Base-by-base conservation (phyloP, 2,797 vertebrate genomes). In the Simalia tracyae region DNA sequence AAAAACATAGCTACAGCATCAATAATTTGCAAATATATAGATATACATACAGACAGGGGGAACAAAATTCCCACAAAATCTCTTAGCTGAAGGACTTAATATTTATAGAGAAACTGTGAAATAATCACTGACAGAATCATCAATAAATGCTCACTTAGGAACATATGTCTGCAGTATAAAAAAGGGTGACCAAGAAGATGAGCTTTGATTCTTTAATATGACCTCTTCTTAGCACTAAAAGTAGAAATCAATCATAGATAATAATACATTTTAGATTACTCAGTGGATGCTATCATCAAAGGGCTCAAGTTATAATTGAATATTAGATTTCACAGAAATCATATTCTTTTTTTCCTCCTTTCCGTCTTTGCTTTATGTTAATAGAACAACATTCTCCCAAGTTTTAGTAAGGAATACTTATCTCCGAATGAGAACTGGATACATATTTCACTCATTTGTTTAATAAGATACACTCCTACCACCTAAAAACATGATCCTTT, bases 71-170 rank as follows among this genome's bases (percentile, higher is more conserved):
- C 2, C 14, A 22, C 10, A 64, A 54, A n/a, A 19, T 15, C 17
- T 66, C 22, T 91, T 10, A 76, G 86, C 61, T 85, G 72, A 93
- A 56, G 42, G 59, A 90, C 36, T 91, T 91, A 92, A 1, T 91
- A 68, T 4, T 92, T 91, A 22, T 68, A 68, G 90, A 94, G 2
- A 93, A 88, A 92, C 50, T 50, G n/a, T 92, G 86, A 31, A 92
- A 50, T 54, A 81, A 19, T 8, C 2, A 68, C 24, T 11, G 10
- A 60, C 0, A 88, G 54, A 28, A 86, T 56, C 1, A 93, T 85
- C 5, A 10, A 2, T 3, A 2, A 84, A 72, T 31, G 57, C 3
- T 87, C 0, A 81, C 6, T 88, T 88, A 50, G 8, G 12, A 93
- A 93, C 50, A 28, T 28, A 0, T 24, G 36, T 64, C 31, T 61